Evolutionary conservation across 1,140 invertebrate genomes (phyloP).

Genomic region (Hyphantria cunea): DNA sequence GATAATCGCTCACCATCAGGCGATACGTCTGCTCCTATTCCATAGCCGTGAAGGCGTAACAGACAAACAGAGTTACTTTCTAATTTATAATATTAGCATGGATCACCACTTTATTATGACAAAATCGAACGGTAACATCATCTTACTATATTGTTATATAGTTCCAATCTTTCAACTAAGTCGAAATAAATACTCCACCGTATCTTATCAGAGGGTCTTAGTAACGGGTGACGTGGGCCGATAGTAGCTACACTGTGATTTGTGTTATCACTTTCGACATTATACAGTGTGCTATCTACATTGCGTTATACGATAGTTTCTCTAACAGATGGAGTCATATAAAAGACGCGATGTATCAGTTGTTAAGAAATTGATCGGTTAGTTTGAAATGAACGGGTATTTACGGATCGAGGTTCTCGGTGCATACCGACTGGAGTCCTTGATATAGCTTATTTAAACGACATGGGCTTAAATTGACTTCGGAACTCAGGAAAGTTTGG

Average conservation of each 20-base stretch:
- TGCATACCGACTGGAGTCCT: conserved; percentile 58
- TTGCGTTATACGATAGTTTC: conserved; percentile 20
- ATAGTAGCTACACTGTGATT: conserved; percentile 39
- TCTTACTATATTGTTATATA: neutral
- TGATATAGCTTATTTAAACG: conserved; percentile 64
- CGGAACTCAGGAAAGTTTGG: conserved; percentile 56
- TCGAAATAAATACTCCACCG: conserved; percentile 37
- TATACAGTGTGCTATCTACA: conserved; percentile 29
- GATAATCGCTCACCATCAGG: no score
- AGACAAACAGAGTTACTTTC: no score
- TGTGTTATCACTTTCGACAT: conserved; percentile 38
- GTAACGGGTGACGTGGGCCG: conserved; percentile 39
- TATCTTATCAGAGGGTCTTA: conserved; percentile 44
- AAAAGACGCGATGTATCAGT: conserved; percentile 28
- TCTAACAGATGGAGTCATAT: neutral
- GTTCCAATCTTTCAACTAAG: conserved; percentile 33
- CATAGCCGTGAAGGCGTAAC: no score
- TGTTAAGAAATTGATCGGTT: conserved; percentile 8
- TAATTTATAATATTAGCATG: no score
- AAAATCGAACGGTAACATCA: conserved; percentile 1
- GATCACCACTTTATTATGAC: no score
- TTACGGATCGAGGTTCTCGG: conserved; percentile 45
- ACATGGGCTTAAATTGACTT: conserved; percentile 61
- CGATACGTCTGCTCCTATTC: no score
- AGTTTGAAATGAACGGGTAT: conserved; percentile 35